These are phyloP conservation scores for Otolemur garnettii DNA, from an alignment of 2,113 vertebrate genomes.

Conservation along the genomic window DNA sequence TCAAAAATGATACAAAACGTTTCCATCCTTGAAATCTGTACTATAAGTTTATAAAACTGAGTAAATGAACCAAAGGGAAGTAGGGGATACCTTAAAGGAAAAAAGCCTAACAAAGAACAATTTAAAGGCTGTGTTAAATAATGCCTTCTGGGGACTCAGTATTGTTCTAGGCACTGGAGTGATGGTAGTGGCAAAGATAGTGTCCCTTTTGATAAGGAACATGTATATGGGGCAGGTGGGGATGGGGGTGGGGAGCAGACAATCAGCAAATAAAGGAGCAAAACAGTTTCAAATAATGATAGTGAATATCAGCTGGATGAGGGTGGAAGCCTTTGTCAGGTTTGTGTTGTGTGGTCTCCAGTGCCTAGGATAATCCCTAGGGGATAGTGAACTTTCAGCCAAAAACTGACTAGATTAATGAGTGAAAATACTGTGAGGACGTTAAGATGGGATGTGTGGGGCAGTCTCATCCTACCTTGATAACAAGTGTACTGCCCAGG, in stretches of 20 bases:
- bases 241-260: too few species aligned
- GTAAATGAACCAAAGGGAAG: not conserved
- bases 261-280: not conserved
- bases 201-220: not conserved
- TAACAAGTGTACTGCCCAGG: not conserved
- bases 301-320: not conserved
- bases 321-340: not conserved
- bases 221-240: not conserved
- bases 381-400: not conserved
- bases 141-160: not conserved
- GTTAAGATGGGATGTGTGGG: not conserved
- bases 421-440: not conserved
- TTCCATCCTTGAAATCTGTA: not conserved
- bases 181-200: too few species aligned
- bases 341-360: not conserved
- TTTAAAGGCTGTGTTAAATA: not conserved
- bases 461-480: not conserved
- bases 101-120: not conserved
- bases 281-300: not conserved
- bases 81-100: not conserved
- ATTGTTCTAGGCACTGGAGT: not conserved
- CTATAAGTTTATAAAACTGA: not conserved
- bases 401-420: not conserved
- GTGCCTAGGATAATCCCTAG: not conserved
- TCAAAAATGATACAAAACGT: not conserved